Evolutionary conservation across 2,888 invertebrate species (phyloP).

Genomic region (Pammene aurita): DNA sequence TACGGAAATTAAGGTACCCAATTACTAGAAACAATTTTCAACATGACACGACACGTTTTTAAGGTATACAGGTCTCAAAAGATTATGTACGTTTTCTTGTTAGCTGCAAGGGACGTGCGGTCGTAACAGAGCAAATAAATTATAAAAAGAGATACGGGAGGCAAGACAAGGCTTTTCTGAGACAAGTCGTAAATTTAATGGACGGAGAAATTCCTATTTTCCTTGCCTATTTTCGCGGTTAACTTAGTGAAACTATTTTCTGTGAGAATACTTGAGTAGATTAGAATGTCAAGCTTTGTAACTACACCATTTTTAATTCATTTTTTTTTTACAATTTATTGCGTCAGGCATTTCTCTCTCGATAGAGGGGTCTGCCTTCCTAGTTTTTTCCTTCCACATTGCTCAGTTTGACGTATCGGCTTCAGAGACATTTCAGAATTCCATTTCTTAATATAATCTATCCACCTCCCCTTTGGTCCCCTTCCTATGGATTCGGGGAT

Average conservation of each 20-base stretch:
- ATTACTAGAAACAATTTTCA: neutral
- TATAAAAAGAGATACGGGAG: slow-evolving; percentile 76
- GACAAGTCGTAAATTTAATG: slow-evolving; percentile 83
- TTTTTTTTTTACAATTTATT: slow-evolving; percentile 11
- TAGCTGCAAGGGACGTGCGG: slow-evolving; percentile 50
- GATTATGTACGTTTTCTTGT: slow-evolving; percentile 38
- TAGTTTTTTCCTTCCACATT: too few relatives aligned
- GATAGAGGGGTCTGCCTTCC: too few relatives aligned
- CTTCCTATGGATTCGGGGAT: too few relatives aligned
- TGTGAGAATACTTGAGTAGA: slow-evolving; percentile 37
- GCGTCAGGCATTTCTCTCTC: too few relatives aligned
- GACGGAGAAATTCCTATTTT: slow-evolving; percentile 79
- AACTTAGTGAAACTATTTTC: slow-evolving; percentile 68
- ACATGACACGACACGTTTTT: slow-evolving; percentile 3
- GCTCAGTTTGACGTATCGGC: too few relatives aligned
- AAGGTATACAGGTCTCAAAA: slow-evolving; percentile 25
- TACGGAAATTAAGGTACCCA: too few relatives aligned
- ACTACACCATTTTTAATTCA: slow-evolving; percentile 11
- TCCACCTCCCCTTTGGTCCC: too few relatives aligned
- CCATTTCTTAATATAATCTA: too few relatives aligned
- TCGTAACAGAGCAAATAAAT: slow-evolving; percentile 80
- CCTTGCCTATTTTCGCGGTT: slow-evolving; percentile 73
- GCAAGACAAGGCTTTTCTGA: slow-evolving; percentile 74
- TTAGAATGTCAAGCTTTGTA: slow-evolving; percentile 30
- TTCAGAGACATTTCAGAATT: too few relatives aligned